phyloP scores from a whole-genome alignment of 35 echinoderm and acorn worm species.

The Strongylocentrotus purpuratus region DNA sequence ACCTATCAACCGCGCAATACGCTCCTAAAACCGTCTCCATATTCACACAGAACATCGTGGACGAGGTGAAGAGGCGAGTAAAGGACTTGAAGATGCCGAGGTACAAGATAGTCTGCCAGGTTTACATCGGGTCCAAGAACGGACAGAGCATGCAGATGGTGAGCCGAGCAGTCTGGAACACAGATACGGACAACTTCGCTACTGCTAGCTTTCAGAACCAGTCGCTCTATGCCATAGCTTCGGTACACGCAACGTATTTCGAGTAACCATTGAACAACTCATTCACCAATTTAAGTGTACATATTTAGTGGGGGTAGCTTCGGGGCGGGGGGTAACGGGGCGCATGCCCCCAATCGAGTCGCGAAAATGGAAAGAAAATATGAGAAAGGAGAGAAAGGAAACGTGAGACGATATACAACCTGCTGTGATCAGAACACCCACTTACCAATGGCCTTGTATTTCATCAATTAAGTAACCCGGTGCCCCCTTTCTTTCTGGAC shows the following conservation, averaged over 20 bases:
- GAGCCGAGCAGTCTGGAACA: constrained; percentile 91
- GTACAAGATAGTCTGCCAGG: constrained; percentile 87
- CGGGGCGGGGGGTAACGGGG: too few relatives aligned
- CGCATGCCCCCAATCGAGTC: too few relatives aligned
- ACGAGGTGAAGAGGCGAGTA: constrained; percentile 81
- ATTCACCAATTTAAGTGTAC: not conserved
- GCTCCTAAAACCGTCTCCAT: constrained; percentile 73
- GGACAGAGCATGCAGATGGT: constrained; percentile 87
- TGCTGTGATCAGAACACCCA: too few relatives aligned
- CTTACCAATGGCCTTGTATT: too few relatives aligned
- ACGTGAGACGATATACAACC: too few relatives aligned
- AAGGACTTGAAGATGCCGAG: constrained; percentile 87
- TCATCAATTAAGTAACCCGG: too few relatives aligned
- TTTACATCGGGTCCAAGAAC: constrained; percentile 79
- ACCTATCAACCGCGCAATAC: constrained; percentile 70
- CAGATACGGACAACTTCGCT: constrained; percentile 83
- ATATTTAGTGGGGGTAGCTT: too few relatives aligned
- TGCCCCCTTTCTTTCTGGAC: too few relatives aligned
- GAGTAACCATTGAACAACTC: constrained; percentile 56
- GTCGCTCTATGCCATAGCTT: constrained; percentile 75
- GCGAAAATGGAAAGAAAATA: too few relatives aligned
- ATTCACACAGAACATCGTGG: constrained; percentile 79
- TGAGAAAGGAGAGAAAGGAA: too few relatives aligned
- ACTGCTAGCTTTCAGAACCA: constrained; percentile 61
- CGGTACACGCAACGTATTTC: constrained; percentile 85